These are phyloP conservation scores for Microtus pennsylvanicus DNA, from an alignment of 2,113 vertebrate genomes.

Conservation along the genomic window DNA sequence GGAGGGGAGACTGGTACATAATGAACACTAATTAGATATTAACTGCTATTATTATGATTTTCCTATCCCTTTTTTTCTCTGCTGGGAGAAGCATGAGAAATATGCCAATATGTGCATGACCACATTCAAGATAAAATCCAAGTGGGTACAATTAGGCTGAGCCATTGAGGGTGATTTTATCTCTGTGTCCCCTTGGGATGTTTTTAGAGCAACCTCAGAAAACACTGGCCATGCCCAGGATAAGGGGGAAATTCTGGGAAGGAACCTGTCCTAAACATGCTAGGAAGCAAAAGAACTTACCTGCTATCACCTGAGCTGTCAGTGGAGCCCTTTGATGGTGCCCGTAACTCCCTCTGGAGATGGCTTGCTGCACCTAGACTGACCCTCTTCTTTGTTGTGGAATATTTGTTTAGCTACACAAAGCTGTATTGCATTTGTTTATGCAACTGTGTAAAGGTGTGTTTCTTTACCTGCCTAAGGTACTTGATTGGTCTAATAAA, in stretches of 20 bases:
- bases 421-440: too few species aligned
- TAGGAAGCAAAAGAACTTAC: neutral
- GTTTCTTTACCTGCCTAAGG: neutral
- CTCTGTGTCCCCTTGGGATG: neutral
- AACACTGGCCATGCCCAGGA: neutral
- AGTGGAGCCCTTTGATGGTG: neutral
- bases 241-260: neutral
- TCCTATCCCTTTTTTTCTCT: neutral
- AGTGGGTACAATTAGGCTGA: neutral
- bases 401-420: too few species aligned
- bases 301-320: neutral
- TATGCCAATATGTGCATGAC: neutral
- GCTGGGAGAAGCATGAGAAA: neutral
- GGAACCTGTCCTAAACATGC: neutral
- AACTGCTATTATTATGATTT: constrained; percentile 9
- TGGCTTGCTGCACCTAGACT: neutral
- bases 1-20: neutral
- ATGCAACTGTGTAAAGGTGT: neutral
- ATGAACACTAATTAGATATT: neutral
- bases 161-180: neutral
- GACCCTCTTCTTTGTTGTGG: neutral
- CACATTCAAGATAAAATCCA: constrained; percentile 30
- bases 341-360: neutral
- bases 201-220: neutral
- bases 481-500: neutral